Evolutionary conservation across 2,888 invertebrate genomes (phyloP), one percentile per base, ranked within the genome.

Genomic region (Perithous albicinctus): DNA sequence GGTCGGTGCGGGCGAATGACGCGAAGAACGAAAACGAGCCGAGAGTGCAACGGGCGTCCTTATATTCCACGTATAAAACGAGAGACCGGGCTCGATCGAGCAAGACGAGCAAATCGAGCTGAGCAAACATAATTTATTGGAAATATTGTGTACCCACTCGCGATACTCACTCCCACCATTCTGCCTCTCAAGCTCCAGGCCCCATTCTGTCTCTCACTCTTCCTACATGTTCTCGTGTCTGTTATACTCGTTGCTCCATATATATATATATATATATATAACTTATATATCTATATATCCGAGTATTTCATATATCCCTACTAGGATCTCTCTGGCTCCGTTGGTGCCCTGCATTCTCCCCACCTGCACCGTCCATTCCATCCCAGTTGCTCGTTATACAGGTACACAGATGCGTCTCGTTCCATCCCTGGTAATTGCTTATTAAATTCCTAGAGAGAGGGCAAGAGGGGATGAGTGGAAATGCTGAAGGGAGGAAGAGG

Each of bases 131-230:
- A 87, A 88, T 90, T 89, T 88, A 89, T 89, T 88, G 88, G 85
- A 87, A 90, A 89, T 90, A 90, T 88, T 86, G 88, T 93, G 93
- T 93, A 93, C 93, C 91, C 92, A 90, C 91, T 84, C 83, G 80
- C 63, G 70, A 75, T 82, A 84, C 83, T 81, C 82, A 72, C 79
- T 81, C 84, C 61, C 77, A 73, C 32, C 76, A 6, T 46, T 64
- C 70, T 64, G 72, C 73, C 66, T n/a, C 51, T 41, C 79, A 20
- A 32, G 43, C 73, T 54, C 61, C 43, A n/a, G 48, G 48, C 43
- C 15, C 41, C 41, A 38, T 56, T 38, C 26, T 26, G 38, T 69
- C 15, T 43, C 35, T 51, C 46, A 35, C 38, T 6, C 7, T 38
- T 61, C 10, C 20, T 12, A 23, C 32, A 46, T 26, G 35, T 26